These are phyloP conservation scores for Nibea albiflora DNA, from an alignment of 2,113 vertebrate species.

Conservation along the genomic window DNA sequence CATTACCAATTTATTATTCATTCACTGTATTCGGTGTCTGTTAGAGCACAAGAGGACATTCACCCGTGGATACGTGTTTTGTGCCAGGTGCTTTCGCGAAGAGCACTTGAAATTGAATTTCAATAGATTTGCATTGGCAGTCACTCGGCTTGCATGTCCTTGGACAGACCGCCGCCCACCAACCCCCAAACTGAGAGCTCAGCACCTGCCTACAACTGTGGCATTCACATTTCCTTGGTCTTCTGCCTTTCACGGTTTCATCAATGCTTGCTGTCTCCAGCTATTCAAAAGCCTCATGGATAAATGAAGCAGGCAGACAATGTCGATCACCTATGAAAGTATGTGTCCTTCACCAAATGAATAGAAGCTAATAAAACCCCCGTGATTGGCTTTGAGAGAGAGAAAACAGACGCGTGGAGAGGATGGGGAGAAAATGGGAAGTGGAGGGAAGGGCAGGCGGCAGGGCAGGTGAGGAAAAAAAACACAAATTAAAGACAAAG, in stretches of 20 bases:
- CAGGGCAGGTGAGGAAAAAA: slow-evolving; percentile 40
- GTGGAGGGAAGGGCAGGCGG: slow-evolving; percentile 34
- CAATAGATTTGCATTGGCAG: slow-evolving; percentile 77
- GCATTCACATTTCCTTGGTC: slow-evolving; percentile 63
- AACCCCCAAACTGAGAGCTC: slow-evolving; percentile 45
- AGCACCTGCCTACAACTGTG: slow-evolving; percentile 58
- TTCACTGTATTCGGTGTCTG: slow-evolving; percentile 61
- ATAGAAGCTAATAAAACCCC: slow-evolving; percentile 65
- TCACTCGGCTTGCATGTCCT: slow-evolving; percentile 69
- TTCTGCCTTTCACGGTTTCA: slow-evolving; percentile 51
- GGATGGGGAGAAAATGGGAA: slow-evolving; percentile 24
- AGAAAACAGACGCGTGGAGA: slow-evolving; percentile 29
- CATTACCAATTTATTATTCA: slow-evolving; percentile 72
- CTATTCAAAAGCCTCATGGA: slow-evolving; percentile 61
- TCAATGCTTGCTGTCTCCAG: slow-evolving; percentile 61
- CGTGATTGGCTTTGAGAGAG: slow-evolving; percentile 28
- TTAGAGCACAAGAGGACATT: slow-evolving; percentile 53
- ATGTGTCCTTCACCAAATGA: slow-evolving; percentile 70
- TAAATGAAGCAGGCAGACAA: slow-evolving; percentile 64
- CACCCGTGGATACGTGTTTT: slow-evolving; percentile 64
- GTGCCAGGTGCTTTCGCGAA: slow-evolving; percentile 69
- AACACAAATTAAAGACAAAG: slow-evolving; percentile 44
- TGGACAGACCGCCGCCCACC: slow-evolving; percentile 61
- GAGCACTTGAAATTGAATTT: slow-evolving; percentile 77
- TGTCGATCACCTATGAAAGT: slow-evolving; percentile 51